Conservation (phyloP, 2,797 vertebrate genomes). For the Oreochromis grahami region DNA sequence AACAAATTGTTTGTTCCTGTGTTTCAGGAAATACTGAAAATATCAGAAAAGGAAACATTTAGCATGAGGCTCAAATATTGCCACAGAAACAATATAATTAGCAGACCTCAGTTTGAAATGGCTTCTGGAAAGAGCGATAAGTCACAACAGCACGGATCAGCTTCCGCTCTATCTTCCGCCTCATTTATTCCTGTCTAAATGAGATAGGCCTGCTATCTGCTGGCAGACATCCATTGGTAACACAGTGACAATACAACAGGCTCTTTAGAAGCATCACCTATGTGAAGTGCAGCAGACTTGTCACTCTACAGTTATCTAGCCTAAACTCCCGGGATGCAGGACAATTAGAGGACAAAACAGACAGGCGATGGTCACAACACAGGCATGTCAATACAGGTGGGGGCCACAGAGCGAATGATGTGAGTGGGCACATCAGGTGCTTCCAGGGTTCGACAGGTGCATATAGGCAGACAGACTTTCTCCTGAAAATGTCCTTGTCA, state of each 20-base stretch:
- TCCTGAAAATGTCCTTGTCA: constrained; percentile 6
- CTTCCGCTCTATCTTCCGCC: constrained; percentile 25
- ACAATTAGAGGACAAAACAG: constrained; percentile 42
- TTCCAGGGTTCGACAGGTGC: constrained; percentile 4
- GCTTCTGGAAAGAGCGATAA: constrained; percentile 39
- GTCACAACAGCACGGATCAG: constrained; percentile 26
- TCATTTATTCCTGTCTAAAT: constrained; percentile 63
- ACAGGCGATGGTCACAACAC: not conserved
- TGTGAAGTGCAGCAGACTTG: not conserved
- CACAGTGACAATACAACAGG: constrained; percentile 20
- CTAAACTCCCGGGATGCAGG: constrained; percentile 3
- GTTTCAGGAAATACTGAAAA: not conserved
- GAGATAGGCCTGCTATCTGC: constrained; percentile 51
- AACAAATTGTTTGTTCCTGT: not conserved
- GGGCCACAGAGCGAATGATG: not conserved
- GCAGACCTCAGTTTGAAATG: constrained; percentile 5
- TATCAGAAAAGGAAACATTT: not conserved
- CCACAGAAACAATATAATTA: constrained; percentile 8
- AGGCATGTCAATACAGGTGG: not conserved
- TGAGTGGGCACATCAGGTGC: not conserved
- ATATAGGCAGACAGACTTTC: constrained; percentile 6
- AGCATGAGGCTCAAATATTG: not conserved
- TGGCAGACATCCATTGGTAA: constrained; percentile 36
- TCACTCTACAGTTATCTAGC: constrained; percentile 23
- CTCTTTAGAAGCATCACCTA: constrained; percentile 37